Evolutionary conservation across 2,113 vertebrate genomes (phyloP).

Genomic region (Corythornis vintsioides): DNA sequence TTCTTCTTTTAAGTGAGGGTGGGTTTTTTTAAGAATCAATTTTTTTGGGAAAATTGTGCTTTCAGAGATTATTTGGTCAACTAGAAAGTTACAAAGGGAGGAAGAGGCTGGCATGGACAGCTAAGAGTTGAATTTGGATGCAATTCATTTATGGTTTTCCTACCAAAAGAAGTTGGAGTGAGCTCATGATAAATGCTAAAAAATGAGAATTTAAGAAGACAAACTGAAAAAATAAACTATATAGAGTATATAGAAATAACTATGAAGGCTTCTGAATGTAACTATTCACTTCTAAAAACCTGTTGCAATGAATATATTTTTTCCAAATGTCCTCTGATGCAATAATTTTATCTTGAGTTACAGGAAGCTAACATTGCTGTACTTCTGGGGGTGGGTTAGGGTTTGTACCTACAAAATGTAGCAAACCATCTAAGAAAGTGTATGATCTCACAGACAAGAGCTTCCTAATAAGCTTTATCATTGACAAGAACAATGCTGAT

Average conservation of each 20-base stretch:
- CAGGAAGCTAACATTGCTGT: not conserved
- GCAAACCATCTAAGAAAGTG: not conserved
- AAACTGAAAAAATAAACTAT: not conserved
- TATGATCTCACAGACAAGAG: not conserved
- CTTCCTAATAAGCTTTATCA: not conserved
- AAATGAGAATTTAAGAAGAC: not conserved
- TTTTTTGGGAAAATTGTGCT: not conserved
- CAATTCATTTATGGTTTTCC: not conserved
- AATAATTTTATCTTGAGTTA: not conserved
- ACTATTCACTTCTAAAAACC: not conserved
- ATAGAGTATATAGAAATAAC: not conserved
- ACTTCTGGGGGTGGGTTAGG: fast-evolving
- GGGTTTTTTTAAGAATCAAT: not conserved
- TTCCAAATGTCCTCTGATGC: not conserved
- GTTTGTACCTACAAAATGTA: not conserved
- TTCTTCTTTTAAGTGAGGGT: not conserved
- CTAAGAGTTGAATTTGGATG: not conserved
- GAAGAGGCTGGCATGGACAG: not conserved
- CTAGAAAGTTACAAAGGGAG: not conserved
- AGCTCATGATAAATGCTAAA: not conserved
- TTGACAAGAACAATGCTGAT: not conserved
- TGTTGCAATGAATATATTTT: not conserved
- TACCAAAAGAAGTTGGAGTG: not conserved
- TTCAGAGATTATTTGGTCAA: not conserved
- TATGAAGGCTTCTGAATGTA: not conserved